These are phyloP conservation scores for Epizoanthus ramosus DNA, from an alignment of 92 coral and sea anemone species.

Conservation along the genomic window DNA sequence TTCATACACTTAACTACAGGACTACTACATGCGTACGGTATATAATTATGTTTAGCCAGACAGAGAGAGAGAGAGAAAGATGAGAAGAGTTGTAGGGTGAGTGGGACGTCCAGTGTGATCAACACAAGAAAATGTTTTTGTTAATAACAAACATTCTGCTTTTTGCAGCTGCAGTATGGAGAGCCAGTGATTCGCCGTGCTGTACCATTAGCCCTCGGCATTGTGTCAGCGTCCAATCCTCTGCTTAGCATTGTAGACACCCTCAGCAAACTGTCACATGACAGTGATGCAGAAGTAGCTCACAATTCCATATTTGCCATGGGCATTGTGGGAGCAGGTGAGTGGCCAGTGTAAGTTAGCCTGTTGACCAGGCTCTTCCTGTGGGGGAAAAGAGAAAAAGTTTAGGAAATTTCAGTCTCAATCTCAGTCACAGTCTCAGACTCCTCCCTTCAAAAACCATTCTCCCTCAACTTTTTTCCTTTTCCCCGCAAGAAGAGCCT, in stretches of 20 bases:
- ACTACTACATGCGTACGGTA: no score
- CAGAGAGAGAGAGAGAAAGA: no score
- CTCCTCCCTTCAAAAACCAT: no score
- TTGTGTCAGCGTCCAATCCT: conserved; percentile 96
- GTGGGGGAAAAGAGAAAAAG: no score
- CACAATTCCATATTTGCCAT: conserved; percentile 98
- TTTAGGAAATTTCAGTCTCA: no score
- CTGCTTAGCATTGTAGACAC: conserved; percentile 93
- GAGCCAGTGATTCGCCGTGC: conserved; percentile 98
- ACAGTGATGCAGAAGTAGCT: conserved; percentile 97
- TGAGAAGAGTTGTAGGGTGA: neutral
- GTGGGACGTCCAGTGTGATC: neutral
- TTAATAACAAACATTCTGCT: neutral
- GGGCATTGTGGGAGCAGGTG: conserved; percentile 99
- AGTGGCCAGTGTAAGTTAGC: neutral
- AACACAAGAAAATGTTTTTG: neutral
- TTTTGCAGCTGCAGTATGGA: conserved; percentile 91
- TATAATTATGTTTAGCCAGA: no score
- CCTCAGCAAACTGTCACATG: conserved; percentile 97
- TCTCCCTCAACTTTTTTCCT: no score
- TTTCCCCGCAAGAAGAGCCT: no score
- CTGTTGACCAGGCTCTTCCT: no score
- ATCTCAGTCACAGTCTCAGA: no score
- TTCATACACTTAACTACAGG: no score
- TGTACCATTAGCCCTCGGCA: conserved; percentile 90